Evolutionary conservation across 2,113 vertebrate genomes (phyloP).

Genomic region (Mesoclemmys tuberculata): DNA sequence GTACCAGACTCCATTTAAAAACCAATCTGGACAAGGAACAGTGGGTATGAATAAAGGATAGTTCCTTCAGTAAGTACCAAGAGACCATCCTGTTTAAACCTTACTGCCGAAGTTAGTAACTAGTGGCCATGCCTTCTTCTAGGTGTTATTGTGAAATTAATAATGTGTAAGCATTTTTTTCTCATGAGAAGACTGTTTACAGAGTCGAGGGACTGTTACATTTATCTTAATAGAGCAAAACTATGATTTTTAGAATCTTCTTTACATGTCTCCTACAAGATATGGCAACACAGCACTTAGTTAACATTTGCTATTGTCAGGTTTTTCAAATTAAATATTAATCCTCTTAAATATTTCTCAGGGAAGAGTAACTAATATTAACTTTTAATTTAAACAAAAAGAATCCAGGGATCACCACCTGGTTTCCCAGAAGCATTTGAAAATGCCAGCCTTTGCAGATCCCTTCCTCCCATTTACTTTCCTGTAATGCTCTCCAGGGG

Average conservation of each 20-base stretch:
- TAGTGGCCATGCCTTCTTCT: neutral
- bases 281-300: neutral
- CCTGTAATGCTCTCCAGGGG: neutral
- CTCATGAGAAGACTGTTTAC: neutral
- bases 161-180: neutral
- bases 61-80: neutral
- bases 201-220: neutral
- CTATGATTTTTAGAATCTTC: accelerated
- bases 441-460: neutral
- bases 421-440: slow-evolving; percentile 2
- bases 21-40: neutral
- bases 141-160: neutral
- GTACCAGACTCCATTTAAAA: neutral
- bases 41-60: neutral
- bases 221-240: neutral
- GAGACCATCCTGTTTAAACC: neutral
- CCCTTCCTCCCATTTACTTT: neutral
- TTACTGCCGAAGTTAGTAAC: neutral
- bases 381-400: slow-evolving; percentile 19
- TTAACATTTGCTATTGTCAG: neutral
- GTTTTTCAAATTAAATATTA: slow-evolving; percentile 70
- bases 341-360: slow-evolving; percentile 45
- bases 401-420: neutral
- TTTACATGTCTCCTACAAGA: neutral
- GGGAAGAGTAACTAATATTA: slow-evolving; percentile 51